Base-by-base conservation (phyloP, 2,113 vertebrate genomes). In the Monopterus albus region DNA sequence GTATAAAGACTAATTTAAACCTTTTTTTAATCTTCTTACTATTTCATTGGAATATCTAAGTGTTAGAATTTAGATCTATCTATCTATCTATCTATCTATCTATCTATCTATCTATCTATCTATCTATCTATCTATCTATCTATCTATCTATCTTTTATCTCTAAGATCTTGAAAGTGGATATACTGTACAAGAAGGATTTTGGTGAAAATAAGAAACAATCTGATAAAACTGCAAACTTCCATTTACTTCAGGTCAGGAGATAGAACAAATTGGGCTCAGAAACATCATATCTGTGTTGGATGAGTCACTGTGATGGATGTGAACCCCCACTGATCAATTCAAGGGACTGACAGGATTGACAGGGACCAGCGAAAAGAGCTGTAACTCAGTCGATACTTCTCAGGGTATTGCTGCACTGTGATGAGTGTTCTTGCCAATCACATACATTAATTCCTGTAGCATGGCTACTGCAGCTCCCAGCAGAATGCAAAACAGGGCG, bases 361-460 rank as follows among this genome's bases (percentile, higher is more conserved):
- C 85, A 85, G 67, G 6, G n/a, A 79, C 66, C 73, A 68, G 52
- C 87, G 80, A 87, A 86, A 88, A 79, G 62, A 71, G 65, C 78
- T 57, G 57, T 68, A 60, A 78, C 47, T 6, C 67, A 78, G 60
- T 83, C 80, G 42, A 86, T 78, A 85, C 57, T 58, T 79, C 70
- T 78, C 56, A 56, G 21, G 21, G 72, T 82, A 68, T 55, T 45
- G 69, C 72, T 62, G 69, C 71, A 47, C 28, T 78, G 46, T 72
- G 64, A 68, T 57, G 78, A 51, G 74, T 82, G 43, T 58, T 59
- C 67, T 64, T 17, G 47, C 61, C 64, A 18, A 78, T 89, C 80
- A 88, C 79, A 84, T 67, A 58, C 74, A 85, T 86, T 85, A 83
- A 79, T 77, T 78, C 78, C 72, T 51, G 45, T 64, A 61, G 39